Percentiles rank a stretch among this genome's conserved stretches.
Evolutionary conservation across 2,888 invertebrate genomes (phyloP).

Genomic region (Epinotia demarniana): DNA sequence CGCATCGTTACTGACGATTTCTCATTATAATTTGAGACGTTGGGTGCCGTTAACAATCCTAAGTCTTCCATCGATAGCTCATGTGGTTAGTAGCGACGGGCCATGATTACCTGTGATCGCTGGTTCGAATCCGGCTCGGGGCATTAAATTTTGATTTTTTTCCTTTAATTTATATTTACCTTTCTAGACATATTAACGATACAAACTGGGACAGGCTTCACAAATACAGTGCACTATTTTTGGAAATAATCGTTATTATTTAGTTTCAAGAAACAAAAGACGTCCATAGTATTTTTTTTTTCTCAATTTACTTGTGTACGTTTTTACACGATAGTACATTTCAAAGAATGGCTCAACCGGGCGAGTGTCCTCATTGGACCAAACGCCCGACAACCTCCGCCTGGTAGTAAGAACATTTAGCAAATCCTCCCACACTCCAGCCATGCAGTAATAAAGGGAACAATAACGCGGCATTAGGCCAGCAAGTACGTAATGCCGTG

Average conservation of each 20-base stretch:
- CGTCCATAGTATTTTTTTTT: neutral
- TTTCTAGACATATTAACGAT: too few species aligned
- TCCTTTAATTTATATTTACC: too few species aligned
- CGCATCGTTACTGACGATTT: too few species aligned
- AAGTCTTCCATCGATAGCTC: too few species aligned
- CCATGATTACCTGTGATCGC: too few species aligned
- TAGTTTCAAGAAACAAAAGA: neutral
- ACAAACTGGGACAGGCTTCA: too few species aligned
- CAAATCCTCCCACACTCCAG: constrained; percentile 31
- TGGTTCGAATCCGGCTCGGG: too few species aligned
- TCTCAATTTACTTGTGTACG: neutral
- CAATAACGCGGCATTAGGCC: constrained; percentile 41
- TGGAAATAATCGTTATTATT: neutral
- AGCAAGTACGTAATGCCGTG: constrained; percentile 55
- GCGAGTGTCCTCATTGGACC: neutral
- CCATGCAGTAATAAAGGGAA: constrained; percentile 60
- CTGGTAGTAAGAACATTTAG: constrained; percentile 28
- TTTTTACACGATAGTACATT: neutral
- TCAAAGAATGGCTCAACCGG: neutral
- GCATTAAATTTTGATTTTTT: too few species aligned
- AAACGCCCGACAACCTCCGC: neutral
- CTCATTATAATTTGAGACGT: too few species aligned
- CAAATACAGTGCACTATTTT: neutral
- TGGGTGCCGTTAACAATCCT: too few species aligned
- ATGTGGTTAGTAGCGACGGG: too few species aligned